Percentiles rank a stretch among this genome's conserved stretches.
Conservation (phyloP, 2,888 invertebrate species). For the Ischnus inquisitorius region DNA sequence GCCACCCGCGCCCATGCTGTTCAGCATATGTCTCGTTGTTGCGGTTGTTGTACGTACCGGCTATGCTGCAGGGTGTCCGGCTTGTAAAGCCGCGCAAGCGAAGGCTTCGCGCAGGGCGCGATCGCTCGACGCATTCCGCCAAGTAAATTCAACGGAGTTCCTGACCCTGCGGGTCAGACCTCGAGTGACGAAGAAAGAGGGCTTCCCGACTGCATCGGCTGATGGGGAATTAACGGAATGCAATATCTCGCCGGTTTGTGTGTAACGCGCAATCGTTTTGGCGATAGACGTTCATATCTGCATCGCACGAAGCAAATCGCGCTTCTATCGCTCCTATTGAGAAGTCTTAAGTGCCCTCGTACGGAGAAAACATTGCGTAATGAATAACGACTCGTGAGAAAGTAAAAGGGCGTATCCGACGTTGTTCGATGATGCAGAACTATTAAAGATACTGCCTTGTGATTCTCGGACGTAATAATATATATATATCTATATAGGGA, state of each 20-base stretch:
- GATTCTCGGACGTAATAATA: not conserved
- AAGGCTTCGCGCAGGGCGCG: conserved; percentile 17
- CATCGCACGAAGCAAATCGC: not conserved
- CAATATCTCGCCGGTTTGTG: conserved; percentile 38
- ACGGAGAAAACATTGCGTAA: too few species aligned
- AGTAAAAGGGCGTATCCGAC: too few species aligned
- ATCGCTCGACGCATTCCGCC: conserved; percentile 47
- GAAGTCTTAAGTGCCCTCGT: not conserved
- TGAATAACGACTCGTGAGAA: too few species aligned
- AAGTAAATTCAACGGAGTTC: conserved; percentile 43
- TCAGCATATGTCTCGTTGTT: conserved; percentile 63
- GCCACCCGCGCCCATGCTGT: conserved; percentile 60
- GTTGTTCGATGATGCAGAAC: too few species aligned
- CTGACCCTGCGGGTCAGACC: conserved; percentile 39
- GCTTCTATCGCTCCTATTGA: conserved; percentile 29
- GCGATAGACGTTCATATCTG: not conserved
- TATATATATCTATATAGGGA: not conserved
- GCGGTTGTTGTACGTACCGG: conserved; percentile 45
- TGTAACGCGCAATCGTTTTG: conserved; percentile 24
- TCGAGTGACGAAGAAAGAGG: conserved; percentile 21
- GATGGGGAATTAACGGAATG: conserved; percentile 43
- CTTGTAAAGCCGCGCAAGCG: too few species aligned
- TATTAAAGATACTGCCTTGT: too few species aligned
- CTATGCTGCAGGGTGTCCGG: conserved; percentile 7
- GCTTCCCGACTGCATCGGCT: conserved; percentile 15